Evolutionary conservation across 2,113 vertebrate species (phyloP), one percentile per base, ranked within the genome.

Genomic region (Onychostruthus taczanowskii): DNA sequence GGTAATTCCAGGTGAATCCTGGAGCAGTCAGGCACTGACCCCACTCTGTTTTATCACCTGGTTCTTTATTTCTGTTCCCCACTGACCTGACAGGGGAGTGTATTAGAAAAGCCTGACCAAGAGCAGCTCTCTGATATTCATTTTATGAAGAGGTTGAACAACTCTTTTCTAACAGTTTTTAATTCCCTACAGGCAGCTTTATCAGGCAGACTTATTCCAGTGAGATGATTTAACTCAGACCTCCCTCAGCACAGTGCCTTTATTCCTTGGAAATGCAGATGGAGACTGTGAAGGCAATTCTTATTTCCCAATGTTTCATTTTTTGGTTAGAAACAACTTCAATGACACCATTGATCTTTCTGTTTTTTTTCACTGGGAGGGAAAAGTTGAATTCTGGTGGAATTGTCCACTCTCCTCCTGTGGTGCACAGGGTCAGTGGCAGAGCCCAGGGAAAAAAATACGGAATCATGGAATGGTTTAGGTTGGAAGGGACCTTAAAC

Each of bases 401-500:
- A 78, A 33, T 52, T 62, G 5, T 35, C 56, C 9, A 2, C 28
- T 84, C 41, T 7, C 27, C 14, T 72, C 27, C 39, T 30, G 24
- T 30, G 24, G 24, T 73, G 41, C 62, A 43, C 7, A n/a, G 23
- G 52, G 15, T 14, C 44, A 28, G 41, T 69, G 41, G 17, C 56
- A 70, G 31, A 66, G 55, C 16, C 35, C 9, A 46, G 26, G 67
- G 10, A n/a, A 63, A 43, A 47, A 50, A 39, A n/a, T 2, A 52
- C 8, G 27, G 47, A 62, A 62, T 62, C 7, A 2, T 31, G 33
- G 80, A 52, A 19, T 61, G 4, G 3, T 28, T 68, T 68, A 63
- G 16, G 28, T 9, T 58, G 27, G 19, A 3, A 41, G 1, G 44
- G 44, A 43, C 1, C 9, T n/a, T 3, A n/a, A 41, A 0, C 7